phyloP scores from a whole-genome alignment of 1,140 invertebrate genomes.

The Luehdorfia chinensis region DNA sequence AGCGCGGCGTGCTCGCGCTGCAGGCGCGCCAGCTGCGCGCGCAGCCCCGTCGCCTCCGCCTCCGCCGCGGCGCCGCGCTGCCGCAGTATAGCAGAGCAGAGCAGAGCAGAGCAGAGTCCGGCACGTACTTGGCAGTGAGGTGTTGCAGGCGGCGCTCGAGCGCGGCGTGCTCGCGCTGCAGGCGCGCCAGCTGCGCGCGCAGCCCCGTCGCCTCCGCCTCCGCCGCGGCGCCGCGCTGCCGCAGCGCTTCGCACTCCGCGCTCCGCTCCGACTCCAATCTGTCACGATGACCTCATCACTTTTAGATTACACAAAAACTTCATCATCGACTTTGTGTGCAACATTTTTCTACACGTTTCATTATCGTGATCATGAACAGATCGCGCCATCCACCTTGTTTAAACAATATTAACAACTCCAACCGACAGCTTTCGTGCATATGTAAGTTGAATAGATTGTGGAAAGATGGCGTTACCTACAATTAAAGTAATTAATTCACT shows the following conservation, averaged over 20 bases:
- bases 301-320: too few species aligned
- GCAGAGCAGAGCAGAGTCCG: too few species aligned
- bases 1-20: conserved; percentile 81
- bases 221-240: conserved; percentile 55
- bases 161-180: conserved; percentile 81
- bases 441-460: too few species aligned
- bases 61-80: conserved; percentile 60
- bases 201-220: conserved; percentile 75
- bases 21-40: conserved; percentile 74
- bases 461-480: too few species aligned
- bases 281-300: neutral
- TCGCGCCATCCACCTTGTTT: too few species aligned
- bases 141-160: conserved; percentile 82
- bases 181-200: conserved; percentile 72
- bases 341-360: too few species aligned
- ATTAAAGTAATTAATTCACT: too few species aligned
- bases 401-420: too few species aligned
- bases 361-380: too few species aligned
- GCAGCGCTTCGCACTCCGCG: conserved; percentile 60
- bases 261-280: conserved; percentile 68
- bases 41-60: conserved; percentile 74
- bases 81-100: too few species aligned
- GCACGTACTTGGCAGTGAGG: conserved; percentile 79
- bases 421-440: too few species aligned
- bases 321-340: too few species aligned